Conservation (phyloP, 2,888 invertebrate genomes). For the Hemicrepidius hirtus region DNA sequence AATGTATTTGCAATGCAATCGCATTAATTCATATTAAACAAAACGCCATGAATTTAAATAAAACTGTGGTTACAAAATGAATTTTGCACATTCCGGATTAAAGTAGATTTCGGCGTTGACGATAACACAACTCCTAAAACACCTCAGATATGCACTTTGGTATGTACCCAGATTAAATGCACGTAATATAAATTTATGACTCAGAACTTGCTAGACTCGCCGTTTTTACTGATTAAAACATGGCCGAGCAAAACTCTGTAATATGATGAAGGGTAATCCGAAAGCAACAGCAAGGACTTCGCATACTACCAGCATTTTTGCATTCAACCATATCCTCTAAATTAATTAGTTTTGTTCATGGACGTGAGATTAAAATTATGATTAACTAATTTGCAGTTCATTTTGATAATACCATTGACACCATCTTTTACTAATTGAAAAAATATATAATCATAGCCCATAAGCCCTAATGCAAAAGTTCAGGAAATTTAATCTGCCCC, state of each 20-base stretch:
- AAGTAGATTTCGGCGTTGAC: conserved; percentile 20
- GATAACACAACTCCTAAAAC: conserved; percentile 23
- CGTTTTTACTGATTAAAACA: conserved; percentile 39
- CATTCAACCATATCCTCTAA: too few relatives aligned
- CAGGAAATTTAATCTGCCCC: too few relatives aligned
- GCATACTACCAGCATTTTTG: background rate
- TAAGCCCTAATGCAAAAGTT: too few relatives aligned
- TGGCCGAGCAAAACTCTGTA: conserved; percentile 17
- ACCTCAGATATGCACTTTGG: conserved; percentile 32
- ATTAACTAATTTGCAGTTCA: too few relatives aligned
- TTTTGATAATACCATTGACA: too few relatives aligned
- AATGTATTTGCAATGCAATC: conserved; percentile 1
- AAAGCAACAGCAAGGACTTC: background rate
- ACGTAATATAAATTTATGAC: conserved; percentile 42
- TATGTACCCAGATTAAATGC: conserved; percentile 45
- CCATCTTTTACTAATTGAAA: too few relatives aligned
- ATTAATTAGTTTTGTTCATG: too few relatives aligned
- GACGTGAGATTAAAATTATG: too few relatives aligned
- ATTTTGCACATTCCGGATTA: conserved; percentile 26
- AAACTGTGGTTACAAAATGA: background rate
- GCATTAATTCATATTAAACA: background rate
- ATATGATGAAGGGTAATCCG: conserved; percentile 20
- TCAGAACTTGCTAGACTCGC: conserved; percentile 39
- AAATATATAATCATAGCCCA: too few relatives aligned
- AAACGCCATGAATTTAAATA: background rate